phyloP scores from a whole-genome alignment of 2,797 vertebrate species.

The Heliangelus exortis region DNA sequence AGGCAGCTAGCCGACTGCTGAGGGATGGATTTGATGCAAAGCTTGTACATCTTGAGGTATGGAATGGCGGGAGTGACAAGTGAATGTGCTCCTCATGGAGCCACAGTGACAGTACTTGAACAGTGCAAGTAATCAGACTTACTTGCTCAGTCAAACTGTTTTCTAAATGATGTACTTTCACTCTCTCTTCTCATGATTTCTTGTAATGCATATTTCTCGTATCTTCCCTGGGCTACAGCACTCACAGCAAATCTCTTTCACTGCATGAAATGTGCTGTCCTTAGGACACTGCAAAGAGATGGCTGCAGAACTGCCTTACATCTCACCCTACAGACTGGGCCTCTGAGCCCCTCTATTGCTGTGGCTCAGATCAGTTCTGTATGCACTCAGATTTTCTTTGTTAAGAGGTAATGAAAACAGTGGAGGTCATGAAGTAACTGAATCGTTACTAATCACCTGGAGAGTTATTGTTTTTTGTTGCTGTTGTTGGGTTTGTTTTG shows the following conservation, averaged over 20 bases:
- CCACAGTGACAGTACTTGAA: not conserved
- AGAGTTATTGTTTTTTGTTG: not conserved
- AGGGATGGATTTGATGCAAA: not conserved
- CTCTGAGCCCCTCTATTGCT: not conserved
- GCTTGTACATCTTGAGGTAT: not conserved
- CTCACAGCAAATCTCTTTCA: not conserved
- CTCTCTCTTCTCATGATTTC: constrained; percentile 28
- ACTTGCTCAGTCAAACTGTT: constrained; percentile 22
- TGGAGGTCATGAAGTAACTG: not conserved
- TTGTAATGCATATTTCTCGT: not conserved
- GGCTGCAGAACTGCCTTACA: not conserved
- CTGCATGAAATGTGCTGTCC: not conserved
- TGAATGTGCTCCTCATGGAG: not conserved
- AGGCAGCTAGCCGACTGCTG: not conserved
- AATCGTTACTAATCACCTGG: not conserved
- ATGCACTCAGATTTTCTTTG: not conserved
- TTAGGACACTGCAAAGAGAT: not conserved
- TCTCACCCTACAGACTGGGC: not conserved
- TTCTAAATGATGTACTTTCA: constrained; percentile 29
- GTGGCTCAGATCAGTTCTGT: not conserved
- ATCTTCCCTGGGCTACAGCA: not conserved
- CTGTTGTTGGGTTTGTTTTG: no score
- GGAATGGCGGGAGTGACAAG: not conserved
- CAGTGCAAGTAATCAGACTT: constrained; percentile 1
- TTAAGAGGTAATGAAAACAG: not conserved